Conservation (phyloP, 2,797 vertebrate species). For the Steatocranus sp. region DNA sequence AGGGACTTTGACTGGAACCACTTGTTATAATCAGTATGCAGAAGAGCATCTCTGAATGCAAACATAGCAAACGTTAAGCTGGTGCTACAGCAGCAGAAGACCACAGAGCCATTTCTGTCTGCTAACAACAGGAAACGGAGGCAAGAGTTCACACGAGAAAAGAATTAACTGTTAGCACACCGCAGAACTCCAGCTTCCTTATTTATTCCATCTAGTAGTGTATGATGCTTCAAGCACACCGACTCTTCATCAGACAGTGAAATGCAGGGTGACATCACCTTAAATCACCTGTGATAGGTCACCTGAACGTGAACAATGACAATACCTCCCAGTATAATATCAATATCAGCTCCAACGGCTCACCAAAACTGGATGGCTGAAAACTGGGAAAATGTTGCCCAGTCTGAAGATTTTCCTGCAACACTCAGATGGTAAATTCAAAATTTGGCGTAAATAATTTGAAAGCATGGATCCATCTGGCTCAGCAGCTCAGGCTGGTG, state of each 20-base stretch:
- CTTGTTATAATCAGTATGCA: not conserved
- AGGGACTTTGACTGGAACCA: not conserved
- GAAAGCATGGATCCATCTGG: not conserved
- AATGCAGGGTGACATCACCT: not conserved
- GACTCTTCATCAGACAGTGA: not conserved
- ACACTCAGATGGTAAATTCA: not conserved
- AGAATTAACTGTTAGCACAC: not conserved
- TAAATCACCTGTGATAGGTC: not conserved
- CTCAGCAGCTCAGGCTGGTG: not conserved
- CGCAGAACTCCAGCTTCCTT: accelerated
- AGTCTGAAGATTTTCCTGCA: not conserved
- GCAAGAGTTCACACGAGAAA: not conserved
- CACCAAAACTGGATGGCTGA: not conserved
- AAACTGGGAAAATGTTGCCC: not conserved
- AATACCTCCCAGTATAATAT: not conserved
- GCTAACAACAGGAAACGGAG: not conserved
- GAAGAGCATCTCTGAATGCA: not conserved
- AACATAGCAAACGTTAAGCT: not conserved
- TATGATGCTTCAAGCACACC: not conserved
- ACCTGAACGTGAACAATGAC: not conserved
- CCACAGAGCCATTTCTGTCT: not conserved
- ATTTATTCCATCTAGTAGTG: not conserved
- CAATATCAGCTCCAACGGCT: not conserved
- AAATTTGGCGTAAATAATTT: not conserved
- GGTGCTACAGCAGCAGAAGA: not conserved